Evolutionary conservation across 2,113 vertebrate species (phyloP).

Genomic region (Indri indri): DNA sequence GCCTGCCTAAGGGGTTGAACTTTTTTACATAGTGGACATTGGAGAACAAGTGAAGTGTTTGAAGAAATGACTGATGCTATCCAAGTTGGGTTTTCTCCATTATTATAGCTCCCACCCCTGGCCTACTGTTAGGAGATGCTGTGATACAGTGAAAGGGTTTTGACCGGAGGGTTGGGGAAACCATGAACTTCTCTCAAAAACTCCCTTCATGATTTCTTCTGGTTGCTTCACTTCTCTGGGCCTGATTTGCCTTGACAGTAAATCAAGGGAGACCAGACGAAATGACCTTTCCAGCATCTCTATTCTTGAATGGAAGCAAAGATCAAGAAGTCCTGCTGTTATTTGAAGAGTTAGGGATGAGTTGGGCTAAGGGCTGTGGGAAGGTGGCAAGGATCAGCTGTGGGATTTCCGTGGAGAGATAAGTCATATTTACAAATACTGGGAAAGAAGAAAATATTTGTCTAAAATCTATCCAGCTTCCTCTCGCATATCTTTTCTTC

Average conservation of each 20-base stretch:
- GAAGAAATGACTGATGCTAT: not conserved
- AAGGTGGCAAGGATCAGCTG: not conserved
- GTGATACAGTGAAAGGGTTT: not conserved
- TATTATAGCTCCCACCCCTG: not conserved
- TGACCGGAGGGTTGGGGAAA: not conserved
- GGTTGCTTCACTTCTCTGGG: not conserved
- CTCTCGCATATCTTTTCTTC: not conserved
- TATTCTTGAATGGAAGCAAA: not conserved
- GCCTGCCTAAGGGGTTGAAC: not conserved
- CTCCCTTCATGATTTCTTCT: not conserved
- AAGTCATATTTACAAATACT: slow-evolving; percentile 5
- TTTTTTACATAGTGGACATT: not conserved
- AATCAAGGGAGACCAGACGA: not conserved
- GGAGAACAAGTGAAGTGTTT: not conserved
- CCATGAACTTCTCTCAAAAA: not conserved
- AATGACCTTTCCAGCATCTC: not conserved
- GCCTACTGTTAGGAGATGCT: not conserved
- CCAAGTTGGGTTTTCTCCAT: not conserved
- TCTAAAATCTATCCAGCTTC: not conserved
- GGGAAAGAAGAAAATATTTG: slow-evolving; percentile 21
- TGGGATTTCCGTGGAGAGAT: not conserved
- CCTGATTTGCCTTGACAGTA: not conserved
- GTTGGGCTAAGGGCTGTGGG: not conserved
- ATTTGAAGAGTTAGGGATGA: not conserved
- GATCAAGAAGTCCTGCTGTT: not conserved